Percentiles rank a stretch among this genome's conserved stretches.
Evolutionary conservation across 2,113 vertebrate species (phyloP).

Genomic region (Potamarius usumacintae): DNA sequence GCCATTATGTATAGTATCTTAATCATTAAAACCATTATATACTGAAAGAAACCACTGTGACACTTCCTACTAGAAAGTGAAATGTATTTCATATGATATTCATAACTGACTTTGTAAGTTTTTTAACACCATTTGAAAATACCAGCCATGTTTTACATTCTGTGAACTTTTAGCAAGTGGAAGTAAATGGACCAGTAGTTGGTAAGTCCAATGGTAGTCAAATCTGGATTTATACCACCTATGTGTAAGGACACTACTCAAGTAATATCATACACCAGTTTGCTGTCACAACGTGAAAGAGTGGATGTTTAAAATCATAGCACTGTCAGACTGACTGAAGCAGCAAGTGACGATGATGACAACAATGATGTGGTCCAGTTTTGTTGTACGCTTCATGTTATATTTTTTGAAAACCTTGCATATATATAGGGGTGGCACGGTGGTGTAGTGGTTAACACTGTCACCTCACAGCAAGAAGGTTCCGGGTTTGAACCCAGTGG

Average conservation of each 20-base stretch:
- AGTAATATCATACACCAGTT: neutral
- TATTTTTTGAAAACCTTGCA: neutral
- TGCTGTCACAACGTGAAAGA: neutral
- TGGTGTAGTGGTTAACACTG: no score
- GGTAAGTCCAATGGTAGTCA: neutral
- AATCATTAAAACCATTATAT: neutral
- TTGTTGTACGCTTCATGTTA: neutral
- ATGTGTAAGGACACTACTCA: neutral
- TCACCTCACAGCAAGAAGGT: no score
- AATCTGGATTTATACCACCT: neutral
- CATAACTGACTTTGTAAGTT: neutral
- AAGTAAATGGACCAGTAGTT: neutral
- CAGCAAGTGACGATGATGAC: neutral
- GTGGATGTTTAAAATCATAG: neutral
- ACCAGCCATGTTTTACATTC: neutral
- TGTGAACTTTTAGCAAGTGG: neutral
- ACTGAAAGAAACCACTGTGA: neutral
- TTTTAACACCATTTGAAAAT: neutral
- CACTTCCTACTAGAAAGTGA: neutral
- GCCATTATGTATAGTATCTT: neutral
- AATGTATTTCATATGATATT: neutral
- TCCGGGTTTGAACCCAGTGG: no score
- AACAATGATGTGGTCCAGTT: neutral
- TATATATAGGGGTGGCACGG: no score
- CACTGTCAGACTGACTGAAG: neutral